Base-by-base conservation (phyloP, 2,888 invertebrate species). In the Gryllus longicercus region DNA sequence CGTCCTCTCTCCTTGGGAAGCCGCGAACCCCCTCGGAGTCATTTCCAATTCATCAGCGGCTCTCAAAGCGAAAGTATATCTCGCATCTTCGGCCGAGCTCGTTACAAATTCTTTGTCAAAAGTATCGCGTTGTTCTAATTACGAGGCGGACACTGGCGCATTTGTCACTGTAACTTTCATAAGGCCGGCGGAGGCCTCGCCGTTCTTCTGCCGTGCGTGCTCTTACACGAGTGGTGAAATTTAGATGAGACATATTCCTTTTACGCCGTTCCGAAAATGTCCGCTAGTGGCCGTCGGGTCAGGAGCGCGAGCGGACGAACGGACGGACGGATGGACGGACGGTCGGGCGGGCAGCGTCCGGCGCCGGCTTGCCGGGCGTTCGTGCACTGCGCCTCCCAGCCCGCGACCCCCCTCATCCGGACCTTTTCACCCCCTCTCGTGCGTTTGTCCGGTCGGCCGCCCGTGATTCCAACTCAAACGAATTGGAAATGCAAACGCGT, bases 401-500 rank as follows among this genome's bases (percentile, higher is more conserved):
- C 63, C 63, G 21, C 63, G 8, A 5, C 63, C 63, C 63, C 63
- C 63, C 63, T 18, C n/a, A 18, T 16, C 63, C 38, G 38, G 38
- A 38, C 38, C 38, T 38, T 38, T 38, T 38, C 38, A 38, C 38
- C 38, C 38, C 38, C 38, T 38, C 38, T 38, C 38, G 38, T 38
- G 38, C 38, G 38, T 38, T 38, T 38, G 38, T 38, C 63, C 63
- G n/a, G n/a, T n/a, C 14, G 14, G 63, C 63, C 63, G 63, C n/a
- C 14, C 63, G 63, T 63, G 63, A 63, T 63, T 63, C 63, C 63
- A 63, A 63, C 63, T 63, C 63, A 63, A 63, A 63, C 63, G 63
- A 63, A 63, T 63, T 63, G 63, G 63, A 63, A 63, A 63, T 63
- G 63, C 63, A 63, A 63, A 63, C 63, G 63, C 63, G 63, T 63